Evolutionary conservation across 2,797 vertebrate genomes (phyloP), one percentile per base, ranked within the genome.

Genomic region (Manis javanica): DNA sequence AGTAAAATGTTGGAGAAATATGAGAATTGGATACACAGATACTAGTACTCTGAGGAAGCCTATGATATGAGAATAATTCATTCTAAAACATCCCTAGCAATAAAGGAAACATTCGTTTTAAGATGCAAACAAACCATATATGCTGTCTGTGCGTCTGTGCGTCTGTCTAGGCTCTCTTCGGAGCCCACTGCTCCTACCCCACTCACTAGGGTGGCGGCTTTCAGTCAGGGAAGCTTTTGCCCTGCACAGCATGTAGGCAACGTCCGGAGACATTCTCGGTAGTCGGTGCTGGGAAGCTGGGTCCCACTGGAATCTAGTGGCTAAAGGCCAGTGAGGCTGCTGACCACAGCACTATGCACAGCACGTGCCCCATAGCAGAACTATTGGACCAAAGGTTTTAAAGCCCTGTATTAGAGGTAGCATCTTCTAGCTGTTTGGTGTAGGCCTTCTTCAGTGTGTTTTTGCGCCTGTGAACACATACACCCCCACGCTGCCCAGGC

Each of bases 1-100:
- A 31, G 24, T 21, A 81, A 87, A 94, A 69, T 84, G 39, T 86
- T 57, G 24, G 29, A 69, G 69, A 88, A 85, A 72, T 69, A 61
- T 87, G 29, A 90, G 83, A 90, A 26, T 31, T 34, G 37, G 11
- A 2, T 72, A 37, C n/a, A 59, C n/a, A 81, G 29, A 90, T 81
- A 81, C 23, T 82, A 5, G 11, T 51, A 66, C 15, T 71, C n/a
- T 92, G 61, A 92, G 34, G 12, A 83, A 93, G n/a, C 11, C 42
- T 31, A 2, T 64, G 53, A 96, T 31, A 74, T 39, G 37, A 85
- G 93, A 46, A n/a, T 29, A 82, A 78, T 46, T 90, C n/a, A 29
- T 49, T 84, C 88, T 49, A 68, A 63, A 91, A 90, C 64, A 31
- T 71, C 53, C 57, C 61, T 9, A 91, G 9, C n/a, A 74, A 16